Evolutionary conservation across 2,888 invertebrate genomes (phyloP), one percentile per base, ranked within the genome.

Genomic region (Pseudeuparius sepicola): DNA sequence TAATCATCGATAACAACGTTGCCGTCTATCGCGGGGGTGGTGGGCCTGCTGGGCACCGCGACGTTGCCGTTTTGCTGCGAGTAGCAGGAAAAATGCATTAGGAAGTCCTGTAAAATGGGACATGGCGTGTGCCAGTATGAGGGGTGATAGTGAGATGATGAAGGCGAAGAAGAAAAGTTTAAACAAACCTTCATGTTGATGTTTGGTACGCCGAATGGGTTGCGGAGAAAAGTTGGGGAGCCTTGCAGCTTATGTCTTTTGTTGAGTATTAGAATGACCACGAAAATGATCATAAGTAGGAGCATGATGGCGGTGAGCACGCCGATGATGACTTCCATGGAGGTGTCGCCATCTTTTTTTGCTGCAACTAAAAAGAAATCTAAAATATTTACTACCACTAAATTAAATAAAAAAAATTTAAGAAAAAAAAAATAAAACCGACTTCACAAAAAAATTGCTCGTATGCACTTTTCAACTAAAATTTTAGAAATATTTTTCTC

Each of bases 161-260:
- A n/a, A n/a, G n/a, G n/a, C n/a, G n/a, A n/a, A n/a, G n/a, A n/a
- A n/a, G n/a, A n/a, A n/a, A n/a, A n/a, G n/a, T n/a, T n/a, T n/a
- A n/a, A n/a, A n/a, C n/a, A 51, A 60, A 72, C 76, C 66, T 77
- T 78, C 70, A 78, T 74, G 56, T 77, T 77, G 42, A 78, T 71
- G 40, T 73, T 70, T 3, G 37, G 35, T 35, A 78, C 73, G 35
- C 71, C 70, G 46, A 74, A 73, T 31, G 73, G 73, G 56, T 74
- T 73, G 45, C 71, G 65, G 24, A 73, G 56, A 31, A 73, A 62
- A n/a, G 72, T 70, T 3, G 72, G 72, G 3, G 73, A 73, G 27
- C 71, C 72, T 49, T 74, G 73, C 24, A 69, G 56, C 48, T 75
- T 74, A 45, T 73, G 71, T 31, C 74, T 60, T 40, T 70, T 65